Conservation (phyloP, 2,113 vertebrate genomes). For the Aphyosemion australe region DNA sequence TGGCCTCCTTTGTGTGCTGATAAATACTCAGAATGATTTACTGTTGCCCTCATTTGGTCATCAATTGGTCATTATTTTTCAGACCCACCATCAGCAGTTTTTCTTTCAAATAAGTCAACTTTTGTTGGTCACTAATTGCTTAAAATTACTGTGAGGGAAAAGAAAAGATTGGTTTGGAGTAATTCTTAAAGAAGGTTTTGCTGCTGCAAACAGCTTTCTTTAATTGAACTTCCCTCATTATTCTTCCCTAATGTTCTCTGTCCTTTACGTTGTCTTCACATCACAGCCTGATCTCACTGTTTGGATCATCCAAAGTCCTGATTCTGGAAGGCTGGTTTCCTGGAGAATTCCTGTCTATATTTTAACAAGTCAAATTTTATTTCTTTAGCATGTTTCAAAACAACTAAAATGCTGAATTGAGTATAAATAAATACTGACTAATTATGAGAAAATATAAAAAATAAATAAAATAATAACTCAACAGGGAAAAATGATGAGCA, state of each 20-base stretch:
- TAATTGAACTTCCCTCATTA: neutral
- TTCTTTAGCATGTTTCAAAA: too few relatives aligned
- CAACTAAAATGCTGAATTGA: too few relatives aligned
- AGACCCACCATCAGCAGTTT: constrained; percentile 68
- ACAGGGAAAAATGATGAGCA: too few relatives aligned
- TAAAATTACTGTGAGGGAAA: constrained; percentile 56
- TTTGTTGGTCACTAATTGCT: constrained; percentile 64
- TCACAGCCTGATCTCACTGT: neutral
- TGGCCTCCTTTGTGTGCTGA: constrained; percentile 72
- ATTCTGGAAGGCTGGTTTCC: too few relatives aligned
- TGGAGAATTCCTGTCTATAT: too few relatives aligned
- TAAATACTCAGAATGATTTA: constrained; percentile 77
- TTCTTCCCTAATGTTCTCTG: neutral
- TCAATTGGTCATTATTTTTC: constrained; percentile 71
- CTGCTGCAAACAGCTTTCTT: neutral
- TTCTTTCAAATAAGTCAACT: constrained; percentile 66
- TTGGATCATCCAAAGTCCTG: too few relatives aligned
- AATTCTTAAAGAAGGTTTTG: neutral
- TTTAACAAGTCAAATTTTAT: too few relatives aligned
- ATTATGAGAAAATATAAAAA: too few relatives aligned
- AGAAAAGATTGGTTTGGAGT: neutral
- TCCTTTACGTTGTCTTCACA: neutral
- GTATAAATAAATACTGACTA: too few relatives aligned
- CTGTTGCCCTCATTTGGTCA: constrained; percentile 59
- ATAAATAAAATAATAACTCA: too few relatives aligned